phyloP scores from a whole-genome alignment of 2,888 invertebrate genomes.

The Lasioglossum marginatum region DNA sequence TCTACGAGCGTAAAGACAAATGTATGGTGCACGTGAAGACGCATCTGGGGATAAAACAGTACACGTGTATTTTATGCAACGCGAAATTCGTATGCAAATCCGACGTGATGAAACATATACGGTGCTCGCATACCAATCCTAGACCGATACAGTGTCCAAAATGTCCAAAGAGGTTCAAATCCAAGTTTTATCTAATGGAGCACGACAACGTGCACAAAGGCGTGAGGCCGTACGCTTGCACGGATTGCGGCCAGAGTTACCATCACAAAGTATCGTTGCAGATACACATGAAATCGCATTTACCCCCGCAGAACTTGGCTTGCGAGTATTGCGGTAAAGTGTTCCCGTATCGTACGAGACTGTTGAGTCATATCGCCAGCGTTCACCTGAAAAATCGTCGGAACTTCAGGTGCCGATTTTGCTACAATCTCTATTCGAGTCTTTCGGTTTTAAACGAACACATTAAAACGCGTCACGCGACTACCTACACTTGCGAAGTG shows the following conservation, averaged over 20 bases:
- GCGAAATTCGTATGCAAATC: slow-evolving; percentile 83
- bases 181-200: slow-evolving; percentile 82
- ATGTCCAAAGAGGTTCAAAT: slow-evolving; percentile 83
- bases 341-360: slow-evolving; percentile 82
- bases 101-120: slow-evolving; percentile 83
- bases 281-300: slow-evolving; percentile 83
- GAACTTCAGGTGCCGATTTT: slow-evolving; percentile 82
- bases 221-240: slow-evolving; percentile 81
- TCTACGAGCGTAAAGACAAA: slow-evolving; percentile 82
- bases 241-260: slow-evolving; percentile 82
- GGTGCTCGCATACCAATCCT: slow-evolving; percentile 83
- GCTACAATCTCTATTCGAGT: slow-evolving; percentile 83
- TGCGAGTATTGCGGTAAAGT: slow-evolving; percentile 83
- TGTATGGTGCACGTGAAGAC: slow-evolving; percentile 83
- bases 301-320: slow-evolving; percentile 83
- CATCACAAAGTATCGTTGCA: slow-evolving; percentile 84
- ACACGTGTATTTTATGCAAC: slow-evolving; percentile 81
- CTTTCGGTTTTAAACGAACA: slow-evolving; percentile 82
- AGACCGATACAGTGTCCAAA: slow-evolving; percentile 82
- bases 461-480: slow-evolving; percentile 82
- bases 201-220: slow-evolving; percentile 84
- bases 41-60: slow-evolving; percentile 83
- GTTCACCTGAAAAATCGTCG: slow-evolving; percentile 82
- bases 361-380: slow-evolving; percentile 82
- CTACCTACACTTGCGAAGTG: slow-evolving; percentile 82